Conservation (phyloP, 2,113 vertebrate species). For the Malurus melanocephalus region DNA sequence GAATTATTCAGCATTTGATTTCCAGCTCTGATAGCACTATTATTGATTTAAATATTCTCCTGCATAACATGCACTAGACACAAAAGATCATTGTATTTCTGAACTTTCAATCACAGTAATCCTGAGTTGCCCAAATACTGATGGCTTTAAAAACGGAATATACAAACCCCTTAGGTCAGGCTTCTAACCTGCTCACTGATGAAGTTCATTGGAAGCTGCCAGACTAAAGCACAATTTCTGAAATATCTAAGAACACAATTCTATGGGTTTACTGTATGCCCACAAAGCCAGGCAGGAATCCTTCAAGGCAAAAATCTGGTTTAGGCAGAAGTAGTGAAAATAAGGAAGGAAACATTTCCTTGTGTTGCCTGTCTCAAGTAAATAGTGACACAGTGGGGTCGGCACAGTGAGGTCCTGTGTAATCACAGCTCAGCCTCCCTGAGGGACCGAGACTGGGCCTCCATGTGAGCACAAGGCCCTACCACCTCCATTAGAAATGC, state of each 20-base stretch:
- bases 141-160: constrained; percentile 33
- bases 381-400: background rate
- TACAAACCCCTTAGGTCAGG: constrained; percentile 5
- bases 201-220: constrained; percentile 34
- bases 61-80: constrained; percentile 69
- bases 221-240: background rate
- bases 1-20: constrained; percentile 85
- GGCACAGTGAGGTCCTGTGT: background rate
- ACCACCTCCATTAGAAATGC: background rate
- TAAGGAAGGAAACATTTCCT: background rate
- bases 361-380: background rate
- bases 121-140: constrained; percentile 64
- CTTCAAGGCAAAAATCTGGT: background rate
- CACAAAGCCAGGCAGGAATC: background rate
- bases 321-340: background rate
- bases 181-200: constrained; percentile 25
- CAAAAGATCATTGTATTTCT: constrained; percentile 78
- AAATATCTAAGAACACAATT: background rate
- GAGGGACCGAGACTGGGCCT: rapidly evolving
- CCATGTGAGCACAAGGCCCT: background rate
- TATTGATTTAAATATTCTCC: constrained; percentile 83
- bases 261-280: background rate
- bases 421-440: background rate
- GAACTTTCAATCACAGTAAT: constrained; percentile 80
- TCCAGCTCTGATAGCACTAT: constrained; percentile 80